Evolutionary conservation across 1,140 invertebrate species (phyloP), one percentile per base, ranked within the genome.

Genomic region (Aculops lycopersici): DNA sequence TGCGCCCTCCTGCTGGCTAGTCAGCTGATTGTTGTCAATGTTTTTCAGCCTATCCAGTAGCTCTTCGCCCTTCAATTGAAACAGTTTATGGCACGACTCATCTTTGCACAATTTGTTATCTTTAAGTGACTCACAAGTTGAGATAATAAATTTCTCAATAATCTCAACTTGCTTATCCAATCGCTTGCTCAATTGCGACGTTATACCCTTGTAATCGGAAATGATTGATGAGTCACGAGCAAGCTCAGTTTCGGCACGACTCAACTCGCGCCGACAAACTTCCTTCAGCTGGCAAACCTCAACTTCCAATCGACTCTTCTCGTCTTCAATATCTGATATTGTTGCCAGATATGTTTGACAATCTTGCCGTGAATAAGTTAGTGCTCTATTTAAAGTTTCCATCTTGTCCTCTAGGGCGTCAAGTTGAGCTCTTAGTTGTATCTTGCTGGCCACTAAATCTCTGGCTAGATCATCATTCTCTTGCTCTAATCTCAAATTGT

Each of bases 131-230:
- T n/a, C n/a, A n/a, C n/a, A n/a, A n/a, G n/a, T n/a, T n/a, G n/a
- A n/a, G n/a, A n/a, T n/a, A n/a, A n/a, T n/a, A n/a, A n/a, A n/a
- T n/a, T n/a, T n/a, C n/a, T n/a, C n/a, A n/a, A n/a, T n/a, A n/a
- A n/a, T n/a, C n/a, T 53, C 68, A 47, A 78, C 69, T 51, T 86
- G 78, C 48, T 70, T 69, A 53, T 90, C 83, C 20, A 88, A 59
- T 16, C 79, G 49, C 21, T 57, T 53, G 50, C 63, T 65, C 24
- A 66, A 49, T 47, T 66, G 61, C 4, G 77, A 74, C 54, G 79
- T 83, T 50, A 70, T 69, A 59, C 69, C 64, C 59, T 92, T 90
- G 53, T 95, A 97, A 50, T 94, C 83, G 37, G 68, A 61, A 48
- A 84, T 78, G 31, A 86, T 79, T 20, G 65, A 63, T 20, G 63